Evolutionary conservation across 2,888 invertebrate species (phyloP).

Genomic region (Willowsia nigromaculata): DNA sequence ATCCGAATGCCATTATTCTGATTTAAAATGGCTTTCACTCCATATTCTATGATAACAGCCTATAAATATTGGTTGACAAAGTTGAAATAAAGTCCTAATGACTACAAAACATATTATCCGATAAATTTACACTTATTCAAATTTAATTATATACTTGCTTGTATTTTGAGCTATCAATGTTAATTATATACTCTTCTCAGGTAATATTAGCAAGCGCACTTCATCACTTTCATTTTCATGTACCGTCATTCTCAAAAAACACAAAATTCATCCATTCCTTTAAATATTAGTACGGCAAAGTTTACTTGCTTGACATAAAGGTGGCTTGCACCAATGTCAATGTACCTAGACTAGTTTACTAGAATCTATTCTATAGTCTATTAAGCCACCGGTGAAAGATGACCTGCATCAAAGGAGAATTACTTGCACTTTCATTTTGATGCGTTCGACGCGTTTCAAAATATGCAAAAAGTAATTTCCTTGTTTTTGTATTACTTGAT

Average conservation of each 20-base stretch:
- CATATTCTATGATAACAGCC: too few relatives aligned
- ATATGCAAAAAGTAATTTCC: slow-evolving; percentile 27
- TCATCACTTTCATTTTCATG: neutral
- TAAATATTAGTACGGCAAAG: neutral
- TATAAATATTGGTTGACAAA: too few relatives aligned
- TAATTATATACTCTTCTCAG: neutral
- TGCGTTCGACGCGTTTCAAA: slow-evolving; percentile 18
- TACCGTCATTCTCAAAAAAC: neutral
- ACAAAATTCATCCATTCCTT: neutral
- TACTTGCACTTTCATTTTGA: slow-evolving; percentile 11
- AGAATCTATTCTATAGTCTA: neutral
- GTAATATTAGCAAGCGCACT: neutral
- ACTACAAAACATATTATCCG: too few relatives aligned
- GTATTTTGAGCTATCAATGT: neutral
- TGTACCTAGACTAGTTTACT: neutral
- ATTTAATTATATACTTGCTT: too few relatives aligned
- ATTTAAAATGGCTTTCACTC: too few relatives aligned
- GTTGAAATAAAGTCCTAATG: too few relatives aligned
- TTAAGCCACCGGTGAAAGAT: slow-evolving; percentile 48
- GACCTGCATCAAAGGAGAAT: slow-evolving; percentile 46
- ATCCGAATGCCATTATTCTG: too few relatives aligned
- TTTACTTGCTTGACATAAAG: neutral
- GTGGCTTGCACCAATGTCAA: neutral
- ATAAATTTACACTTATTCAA: too few relatives aligned
- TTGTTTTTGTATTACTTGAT: too few relatives aligned